Percentiles rank a stretch among this genome's conserved stretches.
Conservation (phyloP, 2,797 vertebrate genomes). For the Acomys russatus region DNA sequence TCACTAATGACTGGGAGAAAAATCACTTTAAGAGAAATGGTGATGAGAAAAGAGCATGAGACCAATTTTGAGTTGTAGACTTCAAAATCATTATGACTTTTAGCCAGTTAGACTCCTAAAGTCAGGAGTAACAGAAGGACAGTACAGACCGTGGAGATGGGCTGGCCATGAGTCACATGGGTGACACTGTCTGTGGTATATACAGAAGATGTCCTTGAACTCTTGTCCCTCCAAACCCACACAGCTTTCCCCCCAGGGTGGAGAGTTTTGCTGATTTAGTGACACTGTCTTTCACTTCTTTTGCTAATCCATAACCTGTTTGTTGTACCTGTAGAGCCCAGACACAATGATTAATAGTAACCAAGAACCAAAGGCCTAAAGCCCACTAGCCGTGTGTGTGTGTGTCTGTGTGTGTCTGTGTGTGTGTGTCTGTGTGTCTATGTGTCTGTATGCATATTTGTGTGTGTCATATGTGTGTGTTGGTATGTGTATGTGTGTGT, state of each 20-base stretch:
- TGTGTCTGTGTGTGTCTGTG: neutral
- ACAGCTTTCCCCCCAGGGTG: neutral
- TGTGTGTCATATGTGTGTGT: too few species aligned
- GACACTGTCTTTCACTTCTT: neutral
- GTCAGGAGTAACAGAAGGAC: neutral
- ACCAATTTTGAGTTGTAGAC: neutral
- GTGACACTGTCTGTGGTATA: neutral
- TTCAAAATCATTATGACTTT: neutral
- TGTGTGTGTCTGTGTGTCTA: too few species aligned
- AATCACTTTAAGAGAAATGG: neutral
- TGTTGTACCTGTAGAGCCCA: neutral
- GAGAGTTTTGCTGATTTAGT: neutral
- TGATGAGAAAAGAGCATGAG: conserved; percentile 44
- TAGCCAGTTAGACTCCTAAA: neutral
- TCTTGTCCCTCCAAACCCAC: neutral
- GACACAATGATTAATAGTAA: neutral
- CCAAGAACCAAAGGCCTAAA: neutral
- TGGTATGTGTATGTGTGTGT: too few species aligned
- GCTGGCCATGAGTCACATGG: neutral
- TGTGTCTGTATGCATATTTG: too few species aligned
- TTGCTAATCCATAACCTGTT: neutral
- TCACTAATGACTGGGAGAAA: neutral
- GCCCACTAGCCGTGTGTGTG: neutral
- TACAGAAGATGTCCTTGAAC: neutral
- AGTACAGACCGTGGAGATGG: neutral